A percentile compares a stretch with the other conserved stretches of the same genome.
Conservation (phyloP, 2,113 vertebrate species). For the Rhinoderma darwinii region DNA sequence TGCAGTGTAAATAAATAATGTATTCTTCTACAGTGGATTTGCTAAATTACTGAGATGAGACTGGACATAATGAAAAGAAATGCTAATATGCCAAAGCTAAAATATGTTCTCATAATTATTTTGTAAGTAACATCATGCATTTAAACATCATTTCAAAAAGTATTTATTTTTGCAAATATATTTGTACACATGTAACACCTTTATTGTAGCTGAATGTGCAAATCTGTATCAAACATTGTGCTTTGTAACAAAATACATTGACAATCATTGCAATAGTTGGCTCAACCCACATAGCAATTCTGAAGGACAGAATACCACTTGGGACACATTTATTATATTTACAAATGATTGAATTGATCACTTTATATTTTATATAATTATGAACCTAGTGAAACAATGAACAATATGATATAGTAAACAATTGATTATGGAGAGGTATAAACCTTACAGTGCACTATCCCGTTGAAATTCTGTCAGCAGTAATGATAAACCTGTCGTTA, state of each 20-base stretch:
- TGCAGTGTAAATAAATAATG: not conserved
- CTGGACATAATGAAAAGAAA: not conserved
- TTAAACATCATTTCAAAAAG: not conserved
- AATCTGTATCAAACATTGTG: conserved; percentile 40
- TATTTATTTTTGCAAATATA: not conserved
- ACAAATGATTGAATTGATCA: not conserved
- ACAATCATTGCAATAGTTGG: conserved; percentile 15
- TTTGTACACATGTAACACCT: conserved; percentile 8
- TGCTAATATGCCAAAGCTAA: not conserved
- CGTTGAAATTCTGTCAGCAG: not conserved
- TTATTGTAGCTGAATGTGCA: conserved; percentile 24
- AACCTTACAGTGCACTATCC: not conserved
- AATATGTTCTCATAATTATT: not conserved
- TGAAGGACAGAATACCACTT: not conserved
- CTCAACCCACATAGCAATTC: not conserved
- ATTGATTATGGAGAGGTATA: not conserved
- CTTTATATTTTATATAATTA: not conserved
- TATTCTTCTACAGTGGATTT: not conserved
- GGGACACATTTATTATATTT: not conserved
- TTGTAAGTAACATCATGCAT: not conserved
- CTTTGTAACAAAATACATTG: conserved; percentile 38
- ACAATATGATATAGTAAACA: not conserved
- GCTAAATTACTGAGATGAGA: not conserved
- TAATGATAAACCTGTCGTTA: not conserved
- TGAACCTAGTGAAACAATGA: not conserved